Evolutionary conservation across 2,113 vertebrate species (phyloP), one percentile per base, ranked within the genome.

Genomic region (Paramisgurnus dabryanus): DNA sequence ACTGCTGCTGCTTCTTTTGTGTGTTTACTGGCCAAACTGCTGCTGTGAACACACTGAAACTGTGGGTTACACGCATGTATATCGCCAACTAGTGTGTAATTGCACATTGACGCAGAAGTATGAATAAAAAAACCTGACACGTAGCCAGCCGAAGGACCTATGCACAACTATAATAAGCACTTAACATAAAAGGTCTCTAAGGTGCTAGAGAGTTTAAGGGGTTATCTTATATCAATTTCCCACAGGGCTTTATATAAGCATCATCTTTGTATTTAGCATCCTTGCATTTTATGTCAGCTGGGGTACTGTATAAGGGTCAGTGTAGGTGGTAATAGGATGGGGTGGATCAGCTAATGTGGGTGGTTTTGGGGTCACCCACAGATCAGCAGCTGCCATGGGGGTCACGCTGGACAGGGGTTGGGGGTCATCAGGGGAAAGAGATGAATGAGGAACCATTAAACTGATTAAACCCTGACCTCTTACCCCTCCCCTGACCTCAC

Each of bases 391-490:
- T 71, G 67, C 58, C 45, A 71, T 75, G 66, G 57, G 67, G 61
- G 60, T 55, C 47, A 70, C 11, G 57, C 49, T 80, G 80, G 49
- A 58, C 55, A 13, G 45, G 43, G 63, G 67, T 76, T 67, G 61
- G 22, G 40, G 70, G 49, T 64, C 47, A 39, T 22, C 3, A 63
- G 55, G 39, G 39, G 40, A 39, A 34, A 78, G 3, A 67, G 41
- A 50, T 60, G 45, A 57, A 43, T 3, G 15, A 58, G 18, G 18
- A 11, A 45, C 18, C 64, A 60, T 81, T 70, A 74, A 50, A 74
- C 82, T 83, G 68, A 81, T 78, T 79, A 83, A 80, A 76, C 66
- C 34, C 80, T 71, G 66, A 83, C 58, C 84, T 12, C 27, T 66
- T 71, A 72, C 45, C 57, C 66, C 39, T 76, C 55, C 27, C 7